Evolutionary conservation across 2,888 invertebrate genomes (phyloP), one percentile per base, ranked within the genome.

Genomic region (Agonopterix subpropinquella): DNA sequence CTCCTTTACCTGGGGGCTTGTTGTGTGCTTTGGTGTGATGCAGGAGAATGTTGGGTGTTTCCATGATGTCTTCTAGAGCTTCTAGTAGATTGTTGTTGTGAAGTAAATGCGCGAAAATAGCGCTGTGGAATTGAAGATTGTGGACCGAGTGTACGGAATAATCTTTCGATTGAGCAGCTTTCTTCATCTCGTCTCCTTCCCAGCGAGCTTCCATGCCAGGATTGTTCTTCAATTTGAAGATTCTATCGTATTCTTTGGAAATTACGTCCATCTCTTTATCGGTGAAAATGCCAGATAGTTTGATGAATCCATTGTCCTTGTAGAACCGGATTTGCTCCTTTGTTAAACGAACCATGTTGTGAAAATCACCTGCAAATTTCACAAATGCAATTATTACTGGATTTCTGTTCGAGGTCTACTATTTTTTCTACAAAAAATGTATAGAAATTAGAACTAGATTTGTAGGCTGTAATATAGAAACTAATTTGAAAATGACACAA

Each of bases 11-110:
- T 2, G 89, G 85, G 4, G 89, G 89, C 51, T 89, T 89, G 35
- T 79, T 62, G 49, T 89, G 89, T 1, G 89, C 89, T 59, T 89
- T 89, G 1, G 89, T 89, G 58, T 89, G 89, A 59, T 89, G 89
- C 8, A 89, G 66, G 8, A 88, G 61, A 45, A 90, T 80, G 56
- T 89, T 77, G n/a, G 72, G 59, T 0, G 87, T 88, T 0, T 70
- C 80, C 79, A 89, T 78, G 8, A 87, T 55, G 54, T 86, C 84
- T 49, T 88, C 82, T 8, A 89, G 63, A 1, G 82, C 81, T 50
- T 88, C 84, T 47, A 89, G 58, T 13, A 89, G 59, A 45, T 74
- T 78, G n/a, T 73, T 54, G 54, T 89, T 70, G 44, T 72, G 70
- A 11, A 90, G 65, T 10, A 78, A 52, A 41, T 73, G 69, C 0